Conservation (phyloP, 2,113 vertebrate genomes). For the Bostrychus sinensis region DNA sequence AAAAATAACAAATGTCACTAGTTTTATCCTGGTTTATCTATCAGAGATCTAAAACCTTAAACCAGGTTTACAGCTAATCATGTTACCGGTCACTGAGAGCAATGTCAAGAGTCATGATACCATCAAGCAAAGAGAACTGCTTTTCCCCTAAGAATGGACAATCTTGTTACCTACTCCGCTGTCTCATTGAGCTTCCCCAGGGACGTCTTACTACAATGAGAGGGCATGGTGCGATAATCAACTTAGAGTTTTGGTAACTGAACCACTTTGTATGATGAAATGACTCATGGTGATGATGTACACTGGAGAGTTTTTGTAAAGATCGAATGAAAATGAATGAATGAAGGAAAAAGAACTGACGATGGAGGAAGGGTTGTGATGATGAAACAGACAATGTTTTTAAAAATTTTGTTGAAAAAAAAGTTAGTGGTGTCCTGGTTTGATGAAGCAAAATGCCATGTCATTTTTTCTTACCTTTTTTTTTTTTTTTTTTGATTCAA, state of each 20-base stretch:
- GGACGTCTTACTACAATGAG: conserved; percentile 67
- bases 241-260: conserved; percentile 65
- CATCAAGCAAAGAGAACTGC: conserved; percentile 45
- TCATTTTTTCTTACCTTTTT: conserved; percentile 54
- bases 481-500: conserved; percentile 6
- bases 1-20: conserved; percentile 21
- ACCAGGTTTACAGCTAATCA: conserved; percentile 44
- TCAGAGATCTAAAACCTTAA: conserved; percentile 31
- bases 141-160: conserved; percentile 65
- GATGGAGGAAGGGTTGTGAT: conserved; percentile 34
- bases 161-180: conserved; percentile 73
- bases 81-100: conserved; percentile 54
- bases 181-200: conserved; percentile 59
- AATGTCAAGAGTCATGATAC: conserved; percentile 56
- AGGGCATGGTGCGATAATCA: conserved; percentile 69
- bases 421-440: conserved; percentile 42
- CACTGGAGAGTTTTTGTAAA: conserved; percentile 30
- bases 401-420: conserved; percentile 47
- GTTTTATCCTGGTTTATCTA: conserved; percentile 22
- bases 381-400: conserved; percentile 33
- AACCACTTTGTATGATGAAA: conserved; percentile 77
- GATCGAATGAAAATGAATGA: conserved; percentile 31
- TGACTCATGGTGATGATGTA: conserved; percentile 44
- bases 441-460: conserved; percentile 46
- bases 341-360: conserved; percentile 41